phyloP scores from a whole-genome alignment of 1,140 invertebrate species.

The Drosophila tani region DNA sequence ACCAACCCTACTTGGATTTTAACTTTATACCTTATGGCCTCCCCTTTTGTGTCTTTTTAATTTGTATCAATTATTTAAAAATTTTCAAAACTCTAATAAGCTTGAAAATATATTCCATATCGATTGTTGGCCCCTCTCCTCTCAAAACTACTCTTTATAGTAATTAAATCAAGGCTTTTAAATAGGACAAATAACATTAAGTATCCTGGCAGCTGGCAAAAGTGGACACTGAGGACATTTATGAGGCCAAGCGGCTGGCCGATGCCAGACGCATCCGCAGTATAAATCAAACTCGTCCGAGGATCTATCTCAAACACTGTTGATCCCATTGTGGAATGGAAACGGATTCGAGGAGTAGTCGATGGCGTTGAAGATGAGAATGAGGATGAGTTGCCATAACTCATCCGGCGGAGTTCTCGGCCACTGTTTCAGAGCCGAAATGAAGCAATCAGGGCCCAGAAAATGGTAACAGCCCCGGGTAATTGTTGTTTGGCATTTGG shows the following conservation, averaged over 20 bases:
- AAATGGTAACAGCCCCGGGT: conserved; percentile 55
- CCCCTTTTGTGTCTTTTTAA: too few relatives aligned
- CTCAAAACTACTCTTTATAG: too few relatives aligned
- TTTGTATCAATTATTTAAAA: too few relatives aligned
- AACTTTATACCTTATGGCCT: not conserved
- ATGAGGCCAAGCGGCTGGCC: conserved; percentile 50
- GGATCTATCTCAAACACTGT: conserved; percentile 40
- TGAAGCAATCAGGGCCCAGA: conserved; percentile 70
- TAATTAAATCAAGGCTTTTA: conserved; percentile 4
- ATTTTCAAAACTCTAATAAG: not conserved
- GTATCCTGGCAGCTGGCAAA: conserved; percentile 25
- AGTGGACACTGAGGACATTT: conserved; percentile 36
- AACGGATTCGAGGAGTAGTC: not conserved
- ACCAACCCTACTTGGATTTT: not conserved
- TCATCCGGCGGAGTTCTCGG: conserved; percentile 41
- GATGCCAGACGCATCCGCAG: conserved; percentile 72
- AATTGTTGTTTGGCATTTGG: conserved; percentile 67
- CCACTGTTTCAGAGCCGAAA: conserved; percentile 46
- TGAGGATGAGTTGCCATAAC: conserved; percentile 45
- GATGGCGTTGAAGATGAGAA: too few relatives aligned
- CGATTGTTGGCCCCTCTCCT: too few relatives aligned
- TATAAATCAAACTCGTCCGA: conserved; percentile 68
- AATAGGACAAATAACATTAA: not conserved
- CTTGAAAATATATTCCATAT: too few relatives aligned
- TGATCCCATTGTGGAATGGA: conserved; percentile 52